Evolutionary conservation across 2,113 vertebrate genomes (phyloP), one percentile per base, ranked within the genome.

Genomic region (Sinocyclocheilus rhinocerous): DNA sequence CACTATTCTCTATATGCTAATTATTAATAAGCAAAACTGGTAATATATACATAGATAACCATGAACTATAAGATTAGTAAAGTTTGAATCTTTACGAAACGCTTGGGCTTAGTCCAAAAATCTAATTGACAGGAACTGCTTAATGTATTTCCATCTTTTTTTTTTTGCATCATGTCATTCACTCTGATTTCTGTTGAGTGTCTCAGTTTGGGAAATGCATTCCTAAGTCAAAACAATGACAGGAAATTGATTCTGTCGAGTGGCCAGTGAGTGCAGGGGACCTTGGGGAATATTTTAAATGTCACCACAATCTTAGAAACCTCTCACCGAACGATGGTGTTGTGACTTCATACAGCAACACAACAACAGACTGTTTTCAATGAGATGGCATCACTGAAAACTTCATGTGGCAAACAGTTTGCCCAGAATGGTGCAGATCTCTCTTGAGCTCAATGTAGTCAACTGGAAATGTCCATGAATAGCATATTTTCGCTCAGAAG

Each of bases 261-360:
- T 84, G 73, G 84, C 48, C 59, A 80, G 65, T 77, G 69, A 89
- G 84, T 57, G 24, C 84, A 73, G 78, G 50, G 86, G 82, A 72
- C 90, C 83, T 7, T 65, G 9, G 89, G 89, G 89, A 90, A 84
- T 83, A 88, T 86, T 91, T 88, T 42, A 86, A 82, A 85, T 92
- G 90, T 89, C 91, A 90, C 87, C 84, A 80, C 87, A 76, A 86
- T 85, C 89, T 88, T 87, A 61, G 69, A 88, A 82, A 84, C 78
- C 84, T 75, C 55, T 89, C 83, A 63, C 12, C 1, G 69, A 55
- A 55, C 16, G 42, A 50, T 70, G 29, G 1, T 20, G 8, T 39
- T 70, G 16, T 70, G 42, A 50, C 5, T 20, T 55, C 52, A 42
- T 24, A 36, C 36, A 24, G 42, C 39, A 76, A 13, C 22, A 50